These are phyloP conservation scores for Carabus problematicus DNA, from an alignment of 2,888 invertebrate genomes.

Conservation along the genomic window DNA sequence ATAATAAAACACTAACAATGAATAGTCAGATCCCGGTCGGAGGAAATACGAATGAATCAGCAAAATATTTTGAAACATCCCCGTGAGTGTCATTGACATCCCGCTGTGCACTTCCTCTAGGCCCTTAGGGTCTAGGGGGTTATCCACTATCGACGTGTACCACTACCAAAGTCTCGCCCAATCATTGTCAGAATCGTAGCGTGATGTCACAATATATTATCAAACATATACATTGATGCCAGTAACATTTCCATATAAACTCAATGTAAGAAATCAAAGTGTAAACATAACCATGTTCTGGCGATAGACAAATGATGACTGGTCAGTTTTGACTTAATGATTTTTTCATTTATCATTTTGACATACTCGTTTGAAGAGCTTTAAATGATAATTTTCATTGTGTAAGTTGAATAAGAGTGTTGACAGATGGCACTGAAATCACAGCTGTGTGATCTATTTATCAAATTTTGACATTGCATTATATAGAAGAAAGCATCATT, in stretches of 20 bases:
- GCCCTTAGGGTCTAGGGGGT: constrained; percentile 10
- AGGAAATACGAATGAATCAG: too few species aligned
- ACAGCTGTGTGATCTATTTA: too few species aligned
- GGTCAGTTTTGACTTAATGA: constrained; percentile 33
- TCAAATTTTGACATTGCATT: too few species aligned
- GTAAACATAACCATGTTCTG: too few species aligned
- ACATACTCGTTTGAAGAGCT: background rate
- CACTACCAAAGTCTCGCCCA: constrained; percentile 2
- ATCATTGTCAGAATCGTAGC: constrained; percentile 18
- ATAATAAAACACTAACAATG: too few species aligned
- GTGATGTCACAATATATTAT: constrained; percentile 27
- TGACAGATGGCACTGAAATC: too few species aligned
- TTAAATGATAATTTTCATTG: too few species aligned
- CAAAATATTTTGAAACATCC: too few species aligned
- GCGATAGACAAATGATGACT: constrained; percentile 29
- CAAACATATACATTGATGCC: background rate
- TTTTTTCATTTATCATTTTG: constrained; percentile 28
- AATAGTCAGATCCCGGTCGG: too few species aligned
- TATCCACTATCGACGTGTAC: background rate
- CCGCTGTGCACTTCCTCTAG: constrained; percentile 16
- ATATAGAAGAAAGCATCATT: too few species aligned
- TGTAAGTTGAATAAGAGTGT: too few species aligned
- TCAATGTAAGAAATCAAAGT: background rate
- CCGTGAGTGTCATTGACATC: constrained; percentile 1
- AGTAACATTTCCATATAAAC: constrained; percentile 23